phyloP scores from a whole-genome alignment of 2,113 vertebrate species.

The Sebastes fasciatus region DNA sequence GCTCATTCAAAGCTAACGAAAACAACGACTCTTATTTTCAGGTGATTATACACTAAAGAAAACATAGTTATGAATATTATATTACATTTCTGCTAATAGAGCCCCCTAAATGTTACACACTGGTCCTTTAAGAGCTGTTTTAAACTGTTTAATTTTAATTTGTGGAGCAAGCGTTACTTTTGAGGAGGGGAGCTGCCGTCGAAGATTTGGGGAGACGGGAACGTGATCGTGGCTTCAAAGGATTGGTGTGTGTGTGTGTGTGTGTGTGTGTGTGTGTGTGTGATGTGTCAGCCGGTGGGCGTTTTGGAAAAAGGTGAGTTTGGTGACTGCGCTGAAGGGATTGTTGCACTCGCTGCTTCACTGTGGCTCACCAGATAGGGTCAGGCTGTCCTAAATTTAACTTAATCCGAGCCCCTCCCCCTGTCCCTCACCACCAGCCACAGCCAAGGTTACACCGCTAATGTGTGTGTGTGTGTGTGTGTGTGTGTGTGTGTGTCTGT shows the following conservation, averaged over 20 bases:
- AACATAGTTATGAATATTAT: no score
- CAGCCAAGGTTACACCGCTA: constrained; percentile 45
- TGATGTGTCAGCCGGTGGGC: constrained; percentile 10
- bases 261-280: constrained; percentile 9
- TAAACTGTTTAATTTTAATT: background rate
- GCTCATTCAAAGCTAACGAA: no score
- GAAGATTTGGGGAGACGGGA: background rate
- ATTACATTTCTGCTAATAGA: no score
- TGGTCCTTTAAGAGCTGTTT: background rate
- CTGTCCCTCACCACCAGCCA: constrained; percentile 70
- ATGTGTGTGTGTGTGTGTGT: constrained; percentile 5
- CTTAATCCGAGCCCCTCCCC: constrained; percentile 63
- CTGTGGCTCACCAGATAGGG: constrained; percentile 53
- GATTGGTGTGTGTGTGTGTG: constrained; percentile 1
- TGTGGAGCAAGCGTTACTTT: no score
- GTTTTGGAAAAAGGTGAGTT: constrained; percentile 49
- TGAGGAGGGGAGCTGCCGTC: background rate
- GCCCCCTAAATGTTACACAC: no score
- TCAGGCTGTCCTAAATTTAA: constrained; percentile 70
- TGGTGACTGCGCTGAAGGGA: constrained; percentile 31
- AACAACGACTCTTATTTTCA: no score
- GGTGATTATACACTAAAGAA: no score
- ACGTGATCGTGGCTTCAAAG: constrained; percentile 14
- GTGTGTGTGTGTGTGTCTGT: constrained; percentile 1
- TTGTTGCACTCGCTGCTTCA: constrained; percentile 35